Base-by-base conservation (phyloP, 2,113 vertebrate genomes). In the Prinia subflava region DNA sequence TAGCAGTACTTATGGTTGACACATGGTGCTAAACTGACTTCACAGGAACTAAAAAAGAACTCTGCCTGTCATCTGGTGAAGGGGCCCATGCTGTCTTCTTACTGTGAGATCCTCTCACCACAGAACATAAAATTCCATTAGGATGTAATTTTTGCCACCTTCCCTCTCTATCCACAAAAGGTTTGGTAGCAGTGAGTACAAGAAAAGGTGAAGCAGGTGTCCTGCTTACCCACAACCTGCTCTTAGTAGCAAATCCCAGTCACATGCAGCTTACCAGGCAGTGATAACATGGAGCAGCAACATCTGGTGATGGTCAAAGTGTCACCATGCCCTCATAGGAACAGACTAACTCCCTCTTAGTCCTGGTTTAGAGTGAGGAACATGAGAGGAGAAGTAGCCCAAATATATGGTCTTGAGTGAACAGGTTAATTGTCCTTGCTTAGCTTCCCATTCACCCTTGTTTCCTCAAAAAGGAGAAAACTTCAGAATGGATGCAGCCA, bases 1-100 rank as follows among this genome's bases (percentile, higher is more conserved):
- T 41, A 4, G 46, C 68, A 83, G 41, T 7, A 15, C 23, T n/a
- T 33, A 7, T 30, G 50, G n/a, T 56, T 0, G 0, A 44, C 1
- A 11, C 27, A 8, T 30, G 60, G 22, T 90, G 78, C 67, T 87
- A 42, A 84, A 59, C 33, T 0, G 0, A 21, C 49, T 49, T 68
- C 57, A 39, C 13, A 82, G 46, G 47, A 75, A 27, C 13, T 10
- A 67, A 41, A 67, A 75, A 55, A 31, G 44, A 81, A 12, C 47
- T 88, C 82, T 59, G 16, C 37, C 27, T 84, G 4, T 71, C 39
- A 55, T 12, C 16, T 5, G 5, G n/a, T 49, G 52, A 46, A 50
- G 44, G 30, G 46, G 35, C 14, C 78, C 25, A 3, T 46, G 27
- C 39, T 73, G 16, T n/a, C 35, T 52, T 71, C 33, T 44, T 63